Evolutionary conservation across 2,113 vertebrate species (phyloP), one percentile per base, ranked within the genome.

Genomic region (Phodopus roborovskii): DNA sequence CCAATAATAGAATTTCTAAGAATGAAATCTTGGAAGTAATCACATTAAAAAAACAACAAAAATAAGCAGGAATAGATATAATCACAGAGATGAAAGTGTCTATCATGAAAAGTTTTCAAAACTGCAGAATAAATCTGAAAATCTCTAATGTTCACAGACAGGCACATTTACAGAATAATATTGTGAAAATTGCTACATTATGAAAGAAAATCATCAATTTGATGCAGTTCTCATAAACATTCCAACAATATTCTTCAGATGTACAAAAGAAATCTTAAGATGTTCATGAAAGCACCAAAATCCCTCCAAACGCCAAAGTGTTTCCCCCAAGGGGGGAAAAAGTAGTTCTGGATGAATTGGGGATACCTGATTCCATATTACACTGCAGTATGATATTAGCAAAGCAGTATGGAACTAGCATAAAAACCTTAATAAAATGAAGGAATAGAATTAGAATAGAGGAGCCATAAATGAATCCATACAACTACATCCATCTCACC

Each of bases 241-340:
- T 56, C 16, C 10, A 81, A n/a, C 36, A 81, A 56, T 20, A 82
- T 26, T 60, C 10, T 26, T 82, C 79, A 82, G 6, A 24, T 58
- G 22, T 39, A 24, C 50, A 22, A n/a, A 79, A 53, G 11, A n/a
- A 30, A 9, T 53, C 30, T n/a, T 58, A 39, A 81, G 58, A n/a
- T 58, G 36, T n/a, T 24, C 26, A 19, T 24, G 20, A 58, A 58
- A 39, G 1, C 36, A 58, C 33, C 9, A 58, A 58, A n/a, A n/a
- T n/a, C 8, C 11, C 17, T 11, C 33, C 3, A 24, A 56, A 13
- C 10, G 22, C 12, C 33, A 81, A 70, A 36, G 16, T n/a, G n/a
- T n/a, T n/a, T n/a, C n/a, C n/a, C n/a, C 33, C 36, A 5, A 70
- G 5, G 33, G 13, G 0, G 5, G 12, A 11, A 5, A 22, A 22